A percentile compares a stretch with the other conserved stretches of the same genome.
Evolutionary conservation across 2,113 vertebrate species (phyloP).

Genomic region (Channa maculata): DNA sequence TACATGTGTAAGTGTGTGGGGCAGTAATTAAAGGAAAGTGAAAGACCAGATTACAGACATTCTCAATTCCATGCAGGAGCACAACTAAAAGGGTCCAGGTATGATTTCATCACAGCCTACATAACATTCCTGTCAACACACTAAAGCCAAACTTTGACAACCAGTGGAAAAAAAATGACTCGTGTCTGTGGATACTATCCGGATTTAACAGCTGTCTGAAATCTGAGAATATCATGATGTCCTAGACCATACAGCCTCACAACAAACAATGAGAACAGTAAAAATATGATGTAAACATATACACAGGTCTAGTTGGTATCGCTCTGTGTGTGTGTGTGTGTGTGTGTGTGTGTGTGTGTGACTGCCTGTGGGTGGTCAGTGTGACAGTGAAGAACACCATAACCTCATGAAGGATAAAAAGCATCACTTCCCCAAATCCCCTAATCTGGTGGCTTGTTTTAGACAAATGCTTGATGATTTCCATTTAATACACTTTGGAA

Average conservation of each 20-base stretch:
- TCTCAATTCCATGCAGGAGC: constrained; percentile 52
- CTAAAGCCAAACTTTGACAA: constrained; percentile 25
- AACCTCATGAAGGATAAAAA: constrained; percentile 75
- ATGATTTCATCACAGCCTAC: constrained; percentile 16
- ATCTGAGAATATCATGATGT: neutral
- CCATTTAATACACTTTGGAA: constrained; percentile 84
- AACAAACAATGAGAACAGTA: neutral
- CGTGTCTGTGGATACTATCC: neutral
- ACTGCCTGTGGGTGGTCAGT: constrained; percentile 34
- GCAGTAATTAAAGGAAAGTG: constrained; percentile 42
- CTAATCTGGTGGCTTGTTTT: constrained; percentile 78
- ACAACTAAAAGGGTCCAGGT: constrained; percentile 32
- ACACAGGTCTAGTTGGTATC: neutral
- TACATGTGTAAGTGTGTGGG: constrained; percentile 21
- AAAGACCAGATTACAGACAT: constrained; percentile 60
- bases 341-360: neutral
- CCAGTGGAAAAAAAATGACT: neutral
- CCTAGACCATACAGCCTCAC: neutral
- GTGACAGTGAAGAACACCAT: constrained; percentile 63
- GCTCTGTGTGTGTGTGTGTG: neutral
- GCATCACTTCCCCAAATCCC: constrained; percentile 81
- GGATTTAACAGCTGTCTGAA: neutral
- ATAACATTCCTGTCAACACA: constrained; percentile 35
- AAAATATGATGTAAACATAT: neutral
- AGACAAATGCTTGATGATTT: constrained; percentile 76